A percentile compares a stretch with the other conserved stretches of the same genome.
Evolutionary conservation across 53 echinoderm and acorn worm genomes (phyloP).

Genomic region (Actinopyga echinites): DNA sequence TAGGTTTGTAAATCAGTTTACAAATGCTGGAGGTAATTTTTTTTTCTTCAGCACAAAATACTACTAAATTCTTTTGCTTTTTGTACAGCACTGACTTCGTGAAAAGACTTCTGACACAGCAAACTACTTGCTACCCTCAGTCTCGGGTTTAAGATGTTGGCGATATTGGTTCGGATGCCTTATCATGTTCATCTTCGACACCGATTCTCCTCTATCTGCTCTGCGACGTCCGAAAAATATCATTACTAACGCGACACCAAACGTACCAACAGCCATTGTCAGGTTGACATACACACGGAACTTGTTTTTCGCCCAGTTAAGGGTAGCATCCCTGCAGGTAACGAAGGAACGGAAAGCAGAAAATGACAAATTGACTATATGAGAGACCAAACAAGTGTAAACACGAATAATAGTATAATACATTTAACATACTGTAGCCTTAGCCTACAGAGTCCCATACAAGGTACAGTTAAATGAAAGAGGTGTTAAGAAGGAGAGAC

Average conservation of each 20-base stretch:
- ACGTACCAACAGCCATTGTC: slow-evolving; percentile 52
- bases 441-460: too few species aligned
- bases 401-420: too few species aligned
- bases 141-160: slow-evolving; percentile 4
- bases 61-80: too few species aligned
- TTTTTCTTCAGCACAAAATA: too few species aligned
- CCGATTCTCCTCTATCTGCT: slow-evolving; percentile 62
- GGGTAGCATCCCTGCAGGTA: slow-evolving; percentile 63
- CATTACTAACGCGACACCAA: slow-evolving; percentile 53
- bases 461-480: too few species aligned
- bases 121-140: too few species aligned
- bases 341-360: background rate
- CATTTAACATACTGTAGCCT: too few species aligned
- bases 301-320: slow-evolving; percentile 68
- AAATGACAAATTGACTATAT: background rate
- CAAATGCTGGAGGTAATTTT: too few species aligned
- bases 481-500: too few species aligned
- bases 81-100: too few species aligned
- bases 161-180: slow-evolving; percentile 72
- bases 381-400: background rate
- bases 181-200: slow-evolving; percentile 58
- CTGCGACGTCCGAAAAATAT: slow-evolving; percentile 63
- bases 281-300: slow-evolving; percentile 83
- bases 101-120: too few species aligned
- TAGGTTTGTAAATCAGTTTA: too few species aligned